Conservation (phyloP, 2,113 vertebrate genomes). For the Mormyrus iriodes region DNA sequence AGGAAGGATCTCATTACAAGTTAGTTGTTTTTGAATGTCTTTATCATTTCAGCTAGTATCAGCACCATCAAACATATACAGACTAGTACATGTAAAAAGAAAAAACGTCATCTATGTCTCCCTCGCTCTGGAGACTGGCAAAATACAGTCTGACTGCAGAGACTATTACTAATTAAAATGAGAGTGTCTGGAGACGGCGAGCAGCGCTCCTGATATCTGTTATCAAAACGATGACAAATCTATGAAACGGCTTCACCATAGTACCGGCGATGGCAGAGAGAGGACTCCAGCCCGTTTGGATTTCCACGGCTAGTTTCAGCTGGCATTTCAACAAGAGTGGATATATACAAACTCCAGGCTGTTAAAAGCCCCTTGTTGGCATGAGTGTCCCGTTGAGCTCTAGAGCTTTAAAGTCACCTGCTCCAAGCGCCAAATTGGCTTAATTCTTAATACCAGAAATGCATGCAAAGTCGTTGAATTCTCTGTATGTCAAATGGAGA, state of each 20-base stretch:
- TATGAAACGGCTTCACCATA: neutral
- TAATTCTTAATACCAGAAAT: neutral
- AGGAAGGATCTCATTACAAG: neutral
- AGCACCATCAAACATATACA: neutral
- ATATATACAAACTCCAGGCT: slow-evolving; percentile 1
- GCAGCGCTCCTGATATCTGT: neutral
- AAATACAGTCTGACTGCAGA: neutral
- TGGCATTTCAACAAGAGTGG: neutral
- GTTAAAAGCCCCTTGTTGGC: neutral
- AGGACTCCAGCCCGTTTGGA: neutral
- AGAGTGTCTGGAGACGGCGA: neutral
- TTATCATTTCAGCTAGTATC: neutral
- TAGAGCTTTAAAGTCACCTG: neutral
- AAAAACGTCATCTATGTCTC: neutral
- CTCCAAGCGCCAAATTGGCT: neutral
- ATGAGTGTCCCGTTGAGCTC: neutral
- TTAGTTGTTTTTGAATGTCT: neutral
- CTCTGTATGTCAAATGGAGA: neutral
- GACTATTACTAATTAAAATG: neutral
- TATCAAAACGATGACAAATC: neutral
- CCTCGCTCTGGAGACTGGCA: neutral
- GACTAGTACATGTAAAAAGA: neutral
- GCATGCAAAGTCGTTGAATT: neutral
- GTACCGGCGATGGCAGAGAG: neutral
- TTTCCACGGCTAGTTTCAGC: neutral